These are phyloP conservation scores for Argyresthia albistria DNA, from an alignment of 2,888 invertebrate species.

Conservation along the genomic window DNA sequence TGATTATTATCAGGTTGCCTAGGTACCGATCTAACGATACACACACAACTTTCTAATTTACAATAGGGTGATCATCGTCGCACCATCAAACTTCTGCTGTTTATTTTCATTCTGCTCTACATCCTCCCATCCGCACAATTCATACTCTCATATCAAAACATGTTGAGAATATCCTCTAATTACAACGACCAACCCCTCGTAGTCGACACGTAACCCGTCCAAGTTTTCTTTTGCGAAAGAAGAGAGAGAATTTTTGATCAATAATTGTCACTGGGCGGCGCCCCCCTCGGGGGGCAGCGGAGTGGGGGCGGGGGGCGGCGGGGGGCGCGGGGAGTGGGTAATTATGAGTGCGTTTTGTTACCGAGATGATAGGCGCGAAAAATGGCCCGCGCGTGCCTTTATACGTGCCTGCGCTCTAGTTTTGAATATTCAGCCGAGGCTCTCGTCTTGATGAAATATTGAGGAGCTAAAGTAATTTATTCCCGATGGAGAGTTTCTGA, in stretches of 20 bases:
- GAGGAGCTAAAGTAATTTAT: constrained; percentile 70
- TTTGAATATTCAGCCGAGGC: constrained; percentile 69
- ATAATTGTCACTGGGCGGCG: constrained; percentile 78
- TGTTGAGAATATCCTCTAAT: constrained; percentile 40
- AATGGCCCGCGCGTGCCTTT: constrained; percentile 72
- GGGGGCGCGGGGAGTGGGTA: constrained; percentile 41
- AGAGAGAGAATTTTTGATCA: constrained; percentile 79
- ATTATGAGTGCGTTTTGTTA: constrained; percentile 74
- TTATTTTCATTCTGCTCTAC: too few species aligned
- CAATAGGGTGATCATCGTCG: too few species aligned
- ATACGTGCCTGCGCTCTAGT: constrained; percentile 63
- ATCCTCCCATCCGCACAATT: too few species aligned
- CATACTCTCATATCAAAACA: background rate
- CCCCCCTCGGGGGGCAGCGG: constrained; percentile 26
- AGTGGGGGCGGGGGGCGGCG: constrained; percentile 26
- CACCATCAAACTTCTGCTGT: too few species aligned
- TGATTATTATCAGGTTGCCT: too few species aligned
- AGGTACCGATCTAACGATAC: too few species aligned
- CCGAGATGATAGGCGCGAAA: constrained; percentile 73
- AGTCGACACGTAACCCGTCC: constrained; percentile 72
- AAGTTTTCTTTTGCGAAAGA: constrained; percentile 74
- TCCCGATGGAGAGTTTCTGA: constrained; percentile 63
- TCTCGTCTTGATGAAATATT: constrained; percentile 69
- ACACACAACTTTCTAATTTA: too few species aligned
- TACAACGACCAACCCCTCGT: constrained; percentile 59